These are phyloP conservation scores for Lamellibrachia luymesi DNA, from an alignment of 1,140 invertebrate genomes.

Conservation along the genomic window DNA sequence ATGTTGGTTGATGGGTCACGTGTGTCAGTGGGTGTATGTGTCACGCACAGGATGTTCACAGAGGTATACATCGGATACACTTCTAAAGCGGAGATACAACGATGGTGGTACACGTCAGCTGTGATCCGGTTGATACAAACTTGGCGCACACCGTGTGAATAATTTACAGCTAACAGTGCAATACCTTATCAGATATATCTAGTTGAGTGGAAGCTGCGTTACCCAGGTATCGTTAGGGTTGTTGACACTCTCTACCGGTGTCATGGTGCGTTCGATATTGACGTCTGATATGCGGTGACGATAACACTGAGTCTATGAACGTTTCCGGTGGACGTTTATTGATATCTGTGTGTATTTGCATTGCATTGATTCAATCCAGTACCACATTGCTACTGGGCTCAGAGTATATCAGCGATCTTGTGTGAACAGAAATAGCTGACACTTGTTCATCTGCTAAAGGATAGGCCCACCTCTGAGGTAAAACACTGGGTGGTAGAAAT, in stretches of 20 bases:
- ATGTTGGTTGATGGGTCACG: neutral
- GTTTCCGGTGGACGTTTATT: neutral
- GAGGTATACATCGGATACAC: no score
- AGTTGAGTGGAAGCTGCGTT: neutral
- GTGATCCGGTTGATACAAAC: neutral
- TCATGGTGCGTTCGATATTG: neutral
- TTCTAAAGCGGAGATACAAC: neutral
- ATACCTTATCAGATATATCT: neutral
- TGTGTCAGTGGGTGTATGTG: neutral
- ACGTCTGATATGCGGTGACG: neutral
- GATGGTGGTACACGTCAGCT: neutral
- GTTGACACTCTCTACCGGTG: neutral
- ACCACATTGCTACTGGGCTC: neutral
- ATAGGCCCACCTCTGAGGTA: no score
- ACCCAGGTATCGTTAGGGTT: neutral
- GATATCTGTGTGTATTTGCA: neutral
- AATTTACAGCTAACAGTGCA: neutral
- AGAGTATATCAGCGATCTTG: no score
- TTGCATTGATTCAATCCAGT: neutral
- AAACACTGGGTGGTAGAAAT: no score
- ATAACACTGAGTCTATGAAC: neutral
- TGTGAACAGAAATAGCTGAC: neutral
- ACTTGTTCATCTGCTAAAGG: no score
- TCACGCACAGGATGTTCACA: neutral
- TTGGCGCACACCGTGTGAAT: neutral